phyloP scores from a whole-genome alignment of 1,140 invertebrate species.

The Drosophila bifasciata region DNA sequence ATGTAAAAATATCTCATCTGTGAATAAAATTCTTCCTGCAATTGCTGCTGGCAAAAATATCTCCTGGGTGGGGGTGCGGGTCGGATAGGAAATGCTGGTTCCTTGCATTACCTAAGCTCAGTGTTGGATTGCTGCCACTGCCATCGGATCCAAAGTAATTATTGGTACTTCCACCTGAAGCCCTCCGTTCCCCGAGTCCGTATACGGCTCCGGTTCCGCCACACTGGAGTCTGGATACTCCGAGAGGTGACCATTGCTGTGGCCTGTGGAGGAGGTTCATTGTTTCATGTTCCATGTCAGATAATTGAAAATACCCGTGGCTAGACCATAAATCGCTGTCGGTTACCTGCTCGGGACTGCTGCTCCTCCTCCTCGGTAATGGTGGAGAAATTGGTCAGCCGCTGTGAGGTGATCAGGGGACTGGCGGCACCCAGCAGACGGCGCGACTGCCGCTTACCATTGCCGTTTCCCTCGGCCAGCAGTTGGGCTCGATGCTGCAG shows the following conservation, averaged over 20 bases:
- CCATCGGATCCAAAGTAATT: constrained; percentile 45
- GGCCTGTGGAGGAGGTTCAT: not conserved
- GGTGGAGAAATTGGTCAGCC: constrained; percentile 70
- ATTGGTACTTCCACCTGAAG: constrained; percentile 41
- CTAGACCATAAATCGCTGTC: not conserved
- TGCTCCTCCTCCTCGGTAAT: constrained; percentile 77
- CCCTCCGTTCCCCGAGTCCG: constrained; percentile 2
- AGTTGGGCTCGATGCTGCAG: constrained; percentile 11
- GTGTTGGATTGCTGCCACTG: constrained; percentile 29
- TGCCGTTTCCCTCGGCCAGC: constrained; percentile 17
- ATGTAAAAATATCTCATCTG: constrained; percentile 62
- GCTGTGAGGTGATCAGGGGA: constrained; percentile 71
- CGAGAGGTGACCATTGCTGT: constrained; percentile 9
- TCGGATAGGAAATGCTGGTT: not conserved
- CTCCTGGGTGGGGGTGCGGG: not conserved
- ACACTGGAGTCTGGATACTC: constrained; percentile 22
- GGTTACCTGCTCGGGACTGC: constrained; percentile 39
- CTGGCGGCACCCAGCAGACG: constrained; percentile 54
- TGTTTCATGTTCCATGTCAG: not conserved
- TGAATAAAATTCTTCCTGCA: not conserved
- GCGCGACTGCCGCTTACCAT: constrained; percentile 41
- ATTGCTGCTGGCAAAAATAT: constrained; percentile 2
- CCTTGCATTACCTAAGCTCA: constrained; percentile 21
- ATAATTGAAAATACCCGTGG: not conserved
- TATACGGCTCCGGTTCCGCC: too few species aligned